Conservation (phyloP, 53 echinoderm and acorn worm genomes). For the Mesocentrotus franciscanus region DNA sequence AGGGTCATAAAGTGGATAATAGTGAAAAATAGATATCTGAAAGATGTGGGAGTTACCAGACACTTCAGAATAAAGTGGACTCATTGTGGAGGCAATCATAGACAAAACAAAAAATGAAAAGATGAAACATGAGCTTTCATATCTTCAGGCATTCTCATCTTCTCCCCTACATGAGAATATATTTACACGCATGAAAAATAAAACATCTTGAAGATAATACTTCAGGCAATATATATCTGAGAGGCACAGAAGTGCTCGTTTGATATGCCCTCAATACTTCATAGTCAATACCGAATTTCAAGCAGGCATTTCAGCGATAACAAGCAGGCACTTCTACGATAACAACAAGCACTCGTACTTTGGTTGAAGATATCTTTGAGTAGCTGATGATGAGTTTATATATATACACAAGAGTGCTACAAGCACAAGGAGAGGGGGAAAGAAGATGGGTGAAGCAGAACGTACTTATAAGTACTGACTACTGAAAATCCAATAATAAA, state of each 20-base stretch:
- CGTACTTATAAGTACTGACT: neutral
- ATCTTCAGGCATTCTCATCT: neutral
- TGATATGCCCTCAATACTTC: neutral
- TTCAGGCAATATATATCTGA: neutral
- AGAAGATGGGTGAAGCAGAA: neutral
- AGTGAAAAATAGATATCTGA: neutral
- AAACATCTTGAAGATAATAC: neutral
- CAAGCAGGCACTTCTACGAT: neutral
- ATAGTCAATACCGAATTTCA: neutral
- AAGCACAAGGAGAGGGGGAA: neutral
- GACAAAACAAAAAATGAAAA: neutral
- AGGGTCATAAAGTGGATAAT: neutral
- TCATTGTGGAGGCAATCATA: neutral
- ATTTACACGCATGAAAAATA: neutral
- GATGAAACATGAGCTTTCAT: neutral
- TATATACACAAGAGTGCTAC: neutral
- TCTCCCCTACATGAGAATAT: neutral
- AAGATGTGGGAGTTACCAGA: neutral
- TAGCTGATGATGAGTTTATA: neutral
- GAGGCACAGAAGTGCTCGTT: slow-evolving; percentile 3
- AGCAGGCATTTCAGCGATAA: neutral
- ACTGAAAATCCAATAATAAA: neutral
- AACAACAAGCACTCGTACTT: neutral
- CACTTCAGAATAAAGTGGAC: neutral
- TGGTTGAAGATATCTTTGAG: neutral